Evolutionary conservation across 2,113 vertebrate genomes (phyloP).

Genomic region (Theristicus caerulescens): DNA sequence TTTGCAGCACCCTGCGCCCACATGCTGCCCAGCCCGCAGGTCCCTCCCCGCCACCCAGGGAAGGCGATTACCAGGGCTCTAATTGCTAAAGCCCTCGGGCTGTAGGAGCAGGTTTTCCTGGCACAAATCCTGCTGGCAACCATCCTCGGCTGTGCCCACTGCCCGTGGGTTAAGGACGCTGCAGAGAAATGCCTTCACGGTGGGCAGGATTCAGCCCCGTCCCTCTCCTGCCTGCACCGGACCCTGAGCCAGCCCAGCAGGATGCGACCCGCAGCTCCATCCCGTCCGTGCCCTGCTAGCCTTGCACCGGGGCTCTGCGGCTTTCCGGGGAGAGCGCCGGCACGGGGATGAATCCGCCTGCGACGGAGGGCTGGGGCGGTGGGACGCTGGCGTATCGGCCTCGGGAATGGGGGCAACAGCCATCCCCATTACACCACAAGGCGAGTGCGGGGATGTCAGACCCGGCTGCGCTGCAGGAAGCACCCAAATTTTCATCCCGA

Average conservation of each 20-base stretch:
- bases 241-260: neutral
- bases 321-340: neutral
- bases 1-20: neutral
- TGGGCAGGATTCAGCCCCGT: neutral
- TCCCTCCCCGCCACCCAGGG: neutral
- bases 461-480: accelerated
- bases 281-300: neutral
- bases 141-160: neutral
- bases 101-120: neutral
- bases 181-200: neutral
- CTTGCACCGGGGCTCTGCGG: accelerated
- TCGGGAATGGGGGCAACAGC: neutral
- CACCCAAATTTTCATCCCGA: neutral
- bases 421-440: neutral
- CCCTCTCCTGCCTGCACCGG: neutral
- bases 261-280: neutral
- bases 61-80: neutral
- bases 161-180: neutral
- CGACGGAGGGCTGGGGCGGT: neutral
- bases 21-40: neutral
- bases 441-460: accelerated
- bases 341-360: accelerated
- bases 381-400: accelerated
- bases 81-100: neutral
- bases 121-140: neutral